Base-by-base conservation (phyloP, 2,797 vertebrate species). In the Sebastiscus albofasciatus region DNA sequence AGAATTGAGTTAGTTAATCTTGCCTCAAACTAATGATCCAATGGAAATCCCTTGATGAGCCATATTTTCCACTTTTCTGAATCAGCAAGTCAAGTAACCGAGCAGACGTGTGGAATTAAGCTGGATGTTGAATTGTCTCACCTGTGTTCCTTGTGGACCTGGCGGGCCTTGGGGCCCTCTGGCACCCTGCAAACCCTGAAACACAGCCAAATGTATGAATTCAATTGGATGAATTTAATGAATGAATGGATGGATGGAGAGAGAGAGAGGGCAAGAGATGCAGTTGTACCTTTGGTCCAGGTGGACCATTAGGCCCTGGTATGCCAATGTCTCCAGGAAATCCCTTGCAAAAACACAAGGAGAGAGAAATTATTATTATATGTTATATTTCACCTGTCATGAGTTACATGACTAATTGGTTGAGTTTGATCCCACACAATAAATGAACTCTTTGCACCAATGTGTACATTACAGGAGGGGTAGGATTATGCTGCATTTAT, bases 291-390 rank as follows among this genome's bases (percentile, higher is more conserved):
- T 99, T 98, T 85, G 94, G 95, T 92, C 98, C 98, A 88, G 96
- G 97, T 68, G 96, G 97, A 83, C 98, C 98, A 24, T 99, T 99
- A 31, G 97, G 95, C 73, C 98, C 98, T 84, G 98, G 99, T 75
- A 95, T 80, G 56, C 99, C 99, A 83, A 99, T 99, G 92, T 99
- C 98, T 85, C 99, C 99, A 49, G 99, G 99, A 95, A 99, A 99
- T 46, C 99, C 99, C 99, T 99, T 88, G 79, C 62, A 90, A 92
- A 94, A 86, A 75, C 13, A 89, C 77, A 1, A 90, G 12, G 2
- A 58, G 8, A 77, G 16, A 84, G 11, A 52, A 14, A 39, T 33
- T 46, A 13, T 59, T 34, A 46, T 67, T 26, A n/a, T 20, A 10
- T 26, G 22, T n/a, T 67, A 1, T 16, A 80, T 65, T 65, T 68